Conservation (phyloP, 1,140 invertebrate species). For the Antheraea pernyi region DNA sequence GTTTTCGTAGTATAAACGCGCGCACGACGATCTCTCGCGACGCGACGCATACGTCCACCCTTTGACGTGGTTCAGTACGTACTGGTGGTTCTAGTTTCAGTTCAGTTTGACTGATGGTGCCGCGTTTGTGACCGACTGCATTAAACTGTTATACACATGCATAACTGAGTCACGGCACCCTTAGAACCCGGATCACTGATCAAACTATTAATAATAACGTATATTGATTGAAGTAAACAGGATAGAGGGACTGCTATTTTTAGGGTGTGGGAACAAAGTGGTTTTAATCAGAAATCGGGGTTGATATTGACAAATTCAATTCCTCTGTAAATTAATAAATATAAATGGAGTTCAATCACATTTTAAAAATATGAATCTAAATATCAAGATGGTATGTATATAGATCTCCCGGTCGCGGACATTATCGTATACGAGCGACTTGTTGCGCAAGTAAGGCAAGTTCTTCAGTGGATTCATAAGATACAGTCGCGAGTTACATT, state of each 20-base stretch:
- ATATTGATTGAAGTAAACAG: slow-evolving; percentile 43
- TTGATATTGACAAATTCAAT: slow-evolving; percentile 34
- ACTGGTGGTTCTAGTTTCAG: slow-evolving; percentile 37
- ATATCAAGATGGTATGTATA: too few species aligned
- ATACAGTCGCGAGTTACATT: slow-evolving; percentile 60
- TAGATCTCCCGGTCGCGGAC: slow-evolving; percentile 16
- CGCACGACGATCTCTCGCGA: slow-evolving; percentile 23
- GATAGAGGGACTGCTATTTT: slow-evolving; percentile 37
- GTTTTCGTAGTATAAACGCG: slow-evolving; percentile 45
- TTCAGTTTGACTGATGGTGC: slow-evolving; percentile 23
- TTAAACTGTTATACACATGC: slow-evolving; percentile 29
- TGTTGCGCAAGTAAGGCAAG: slow-evolving; percentile 61
- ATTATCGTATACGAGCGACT: slow-evolving; percentile 45
- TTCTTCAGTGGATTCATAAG: slow-evolving; percentile 67
- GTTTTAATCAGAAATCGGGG: slow-evolving; percentile 18
- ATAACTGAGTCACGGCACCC: slow-evolving; percentile 64
- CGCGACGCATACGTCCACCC: slow-evolving; percentile 47
- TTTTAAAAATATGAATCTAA: too few species aligned
- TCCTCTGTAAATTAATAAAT: background rate
- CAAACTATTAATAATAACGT: slow-evolving; percentile 37
- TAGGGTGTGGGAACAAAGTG: slow-evolving; percentile 23
- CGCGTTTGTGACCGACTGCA: slow-evolving; percentile 44
- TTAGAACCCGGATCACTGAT: slow-evolving; percentile 50
- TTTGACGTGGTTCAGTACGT: slow-evolving; percentile 45
- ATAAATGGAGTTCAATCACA: too few species aligned